Evolutionary conservation across 2,888 invertebrate genomes (phyloP), one percentile per base, ranked within the genome.

Genomic region (Acronicta alni): DNA sequence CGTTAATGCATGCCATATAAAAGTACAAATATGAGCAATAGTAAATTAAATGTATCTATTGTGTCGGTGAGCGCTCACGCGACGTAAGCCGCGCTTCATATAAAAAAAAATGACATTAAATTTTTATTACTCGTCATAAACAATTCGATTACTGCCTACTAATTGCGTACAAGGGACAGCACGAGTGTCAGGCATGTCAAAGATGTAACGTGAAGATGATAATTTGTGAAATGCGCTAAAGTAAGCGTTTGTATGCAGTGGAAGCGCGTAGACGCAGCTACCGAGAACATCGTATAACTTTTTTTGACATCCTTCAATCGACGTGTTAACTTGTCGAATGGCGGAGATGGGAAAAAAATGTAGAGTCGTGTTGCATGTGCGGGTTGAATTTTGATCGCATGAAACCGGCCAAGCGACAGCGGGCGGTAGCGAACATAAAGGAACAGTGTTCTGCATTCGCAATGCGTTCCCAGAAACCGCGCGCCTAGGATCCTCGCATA

Each of bases 301-400:
- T 87, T 86, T 86, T 85, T 77, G 79, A 87, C 85, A 86, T 89
- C 86, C 87, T 86, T 83, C 71, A 78, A 80, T 77, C 79, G 75
- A 85, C 84, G 88, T 87, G 87, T 88, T 86, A 87, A 87, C 83
- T 85, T 79, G 85, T 82, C 84, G 77, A 83, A 82, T 81, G 77
- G 74, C 67, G 82, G 80, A 84, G 83, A 82, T 81, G 80, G 81
- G 82, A 80, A 85, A 87, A 85, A 88, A 86, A 82, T 78, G 73
- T 76, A 72, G 80, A 62, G 80, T 75, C 77, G 80, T 74, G 72
- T 61, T 78, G 77, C 71, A 74, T 77, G 80, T 81, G 88, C 81
- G 82, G 70, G 74, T 75, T 83, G 89, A 88, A 89, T 90, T 84
- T 86, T 87, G 84, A 90, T 85, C 74, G 69, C 71, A 63, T 64